Percentiles rank a stretch among this genome's conserved stretches.
phyloP scores from a whole-genome alignment of 1,140 invertebrate genomes.

The Diploscapter pachys region DNA sequence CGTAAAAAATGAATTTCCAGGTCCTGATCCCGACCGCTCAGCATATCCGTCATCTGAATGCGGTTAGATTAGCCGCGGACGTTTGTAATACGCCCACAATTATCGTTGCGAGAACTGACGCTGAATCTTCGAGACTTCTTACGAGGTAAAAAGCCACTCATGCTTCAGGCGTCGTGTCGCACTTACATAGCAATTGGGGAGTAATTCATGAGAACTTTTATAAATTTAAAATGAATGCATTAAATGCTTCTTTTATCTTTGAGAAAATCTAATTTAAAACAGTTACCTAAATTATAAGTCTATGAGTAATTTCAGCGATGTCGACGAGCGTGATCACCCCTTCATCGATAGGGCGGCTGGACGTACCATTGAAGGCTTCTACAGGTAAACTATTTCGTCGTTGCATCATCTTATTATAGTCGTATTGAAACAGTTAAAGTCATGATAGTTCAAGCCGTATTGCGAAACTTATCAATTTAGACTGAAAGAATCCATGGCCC shows the following conservation, averaged over 20 bases:
- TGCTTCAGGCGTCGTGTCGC: constrained; percentile 14
- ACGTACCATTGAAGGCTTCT: constrained; percentile 60
- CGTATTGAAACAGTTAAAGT: no score
- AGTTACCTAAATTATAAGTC: no score
- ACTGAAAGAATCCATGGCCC: constrained; percentile 50
- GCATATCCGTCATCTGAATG: constrained; percentile 60
- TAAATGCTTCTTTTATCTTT: no score
- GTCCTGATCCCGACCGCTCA: constrained; percentile 59
- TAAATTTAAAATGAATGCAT: no score
- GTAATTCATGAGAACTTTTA: no score
- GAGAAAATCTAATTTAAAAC: no score
- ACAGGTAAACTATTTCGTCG: constrained; percentile 4
- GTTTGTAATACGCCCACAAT: constrained; percentile 60
- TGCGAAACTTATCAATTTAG: no score
- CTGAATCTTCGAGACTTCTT: constrained; percentile 55
- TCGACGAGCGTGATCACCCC: constrained; percentile 59
- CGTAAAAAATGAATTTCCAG: constrained; percentile 1
- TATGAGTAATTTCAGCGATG: constrained; percentile 39
- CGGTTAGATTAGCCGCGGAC: constrained; percentile 59
- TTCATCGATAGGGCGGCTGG: constrained; percentile 58
- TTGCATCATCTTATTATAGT: no score
- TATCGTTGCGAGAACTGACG: constrained; percentile 60
- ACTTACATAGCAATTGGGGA: no score
- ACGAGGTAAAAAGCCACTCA: constrained; percentile 42
- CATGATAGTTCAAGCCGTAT: no score